Base-by-base conservation (phyloP, 2,797 vertebrate genomes). In the Limnodromus scolopaceus region DNA sequence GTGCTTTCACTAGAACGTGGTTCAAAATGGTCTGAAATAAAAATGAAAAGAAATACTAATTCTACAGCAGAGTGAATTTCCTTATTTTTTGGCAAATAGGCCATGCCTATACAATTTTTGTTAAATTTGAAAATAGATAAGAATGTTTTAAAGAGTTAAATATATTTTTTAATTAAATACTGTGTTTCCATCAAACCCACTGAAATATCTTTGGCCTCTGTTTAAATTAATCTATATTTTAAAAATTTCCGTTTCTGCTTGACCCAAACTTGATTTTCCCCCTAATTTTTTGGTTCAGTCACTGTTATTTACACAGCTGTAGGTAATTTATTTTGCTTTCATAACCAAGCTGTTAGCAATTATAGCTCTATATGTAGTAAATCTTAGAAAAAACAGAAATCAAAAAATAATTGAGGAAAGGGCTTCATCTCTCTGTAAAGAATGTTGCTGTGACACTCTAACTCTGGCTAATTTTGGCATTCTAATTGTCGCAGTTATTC, bases 311-410 rank as follows among this genome's bases (percentile, higher is more conserved):
- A 75, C 39, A 60, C 57, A 75, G 53, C 30, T 70, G 18, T 43
- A 66, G 23, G n/a, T 86, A 58, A 82, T 79, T 79, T 57, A 87
- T 82, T 92, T 93, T 77, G 17, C 34, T 94, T 84, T 90, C 53
- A 75, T 71, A 85, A 80, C 23, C 20, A 80, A 75, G 16, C 38
- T 80, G 58, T 81, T 61, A 65, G 38, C 25, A 90, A 84, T 83
- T 90, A 68, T 32, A 86, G 5, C 28, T 75, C 28, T 65, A 43
- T 60, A 78, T 19, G 32, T n/a, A 70, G 34, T 36, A 88, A 60
- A 95, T 41, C 15, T 74, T 55, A 27, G 27, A 20, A 11, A 78
- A 72, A 76, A 53, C 20, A 82, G 10, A 79, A 80, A 90, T 53
- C 5, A 81, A 75, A 38, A 94, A 77, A 51, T 27, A 77, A 68